Evolutionary conservation across 2,797 vertebrate species (phyloP).

Genomic region (Amniataba percoides): DNA sequence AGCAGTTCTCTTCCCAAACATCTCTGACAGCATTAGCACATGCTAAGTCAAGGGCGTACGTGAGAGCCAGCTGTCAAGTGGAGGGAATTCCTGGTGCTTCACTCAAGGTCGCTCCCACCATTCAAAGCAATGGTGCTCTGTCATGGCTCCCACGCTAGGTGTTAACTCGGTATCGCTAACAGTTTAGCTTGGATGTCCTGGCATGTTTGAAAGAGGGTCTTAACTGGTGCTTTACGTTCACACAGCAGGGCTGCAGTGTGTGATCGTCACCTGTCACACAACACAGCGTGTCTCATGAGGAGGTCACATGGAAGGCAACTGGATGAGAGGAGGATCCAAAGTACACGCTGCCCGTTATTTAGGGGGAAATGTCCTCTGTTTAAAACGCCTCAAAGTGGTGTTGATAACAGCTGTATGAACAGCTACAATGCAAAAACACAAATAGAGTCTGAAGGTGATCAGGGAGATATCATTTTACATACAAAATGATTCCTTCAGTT

Average conservation of each 20-base stretch:
- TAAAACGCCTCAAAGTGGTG: neutral
- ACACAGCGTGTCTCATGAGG: neutral
- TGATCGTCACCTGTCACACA: conserved; percentile 53
- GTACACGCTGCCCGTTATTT: neutral
- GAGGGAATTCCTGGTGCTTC: conserved; percentile 70
- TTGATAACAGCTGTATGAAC: neutral
- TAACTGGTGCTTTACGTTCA: conserved; percentile 57
- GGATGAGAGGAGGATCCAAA: neutral
- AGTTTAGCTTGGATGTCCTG: conserved; percentile 74
- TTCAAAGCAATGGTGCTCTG: conserved; percentile 53
- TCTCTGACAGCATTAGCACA: conserved; percentile 74
- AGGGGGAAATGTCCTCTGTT: neutral
- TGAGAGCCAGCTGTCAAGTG: conserved; percentile 77
- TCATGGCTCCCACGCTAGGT: conserved; percentile 71
- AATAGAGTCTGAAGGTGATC: neutral
- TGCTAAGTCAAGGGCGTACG: conserved; percentile 72
- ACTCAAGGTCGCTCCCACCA: conserved; percentile 79
- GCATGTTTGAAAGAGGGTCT: conserved; percentile 63
- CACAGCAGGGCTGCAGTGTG: conserved; percentile 30
- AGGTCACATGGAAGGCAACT: conserved; percentile 20
- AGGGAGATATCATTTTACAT: neutral
- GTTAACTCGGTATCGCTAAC: conserved; percentile 76
- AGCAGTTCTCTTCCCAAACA: conserved; percentile 68
- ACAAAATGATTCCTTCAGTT: too few species aligned
- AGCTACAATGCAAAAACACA: neutral